phyloP scores from a whole-genome alignment of 2,113 vertebrate genomes.

The Columba janthina region DNA sequence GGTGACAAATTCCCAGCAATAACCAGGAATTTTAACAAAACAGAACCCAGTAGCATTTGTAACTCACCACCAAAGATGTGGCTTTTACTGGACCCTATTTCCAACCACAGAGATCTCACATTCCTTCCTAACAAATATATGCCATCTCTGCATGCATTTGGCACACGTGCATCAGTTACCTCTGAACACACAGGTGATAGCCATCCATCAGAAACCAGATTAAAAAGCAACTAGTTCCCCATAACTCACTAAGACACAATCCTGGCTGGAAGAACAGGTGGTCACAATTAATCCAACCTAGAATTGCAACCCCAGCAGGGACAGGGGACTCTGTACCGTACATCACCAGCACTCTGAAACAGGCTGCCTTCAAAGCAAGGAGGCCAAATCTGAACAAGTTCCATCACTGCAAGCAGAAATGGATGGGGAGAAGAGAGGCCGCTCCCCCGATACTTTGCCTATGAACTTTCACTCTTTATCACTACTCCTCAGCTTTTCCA shows the following conservation, averaged over 20 bases:
- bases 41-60: background rate
- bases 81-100: background rate
- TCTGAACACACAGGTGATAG: background rate
- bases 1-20: slow-evolving; percentile 14
- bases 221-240: slow-evolving; percentile 38
- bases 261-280: background rate
- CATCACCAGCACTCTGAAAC: background rate
- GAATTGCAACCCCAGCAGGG: background rate
- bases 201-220: slow-evolving; percentile 28
- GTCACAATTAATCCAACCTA: background rate
- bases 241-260: background rate
- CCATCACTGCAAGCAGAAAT: background rate
- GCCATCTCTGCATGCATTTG: background rate
- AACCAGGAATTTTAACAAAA: background rate
- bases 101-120: background rate
- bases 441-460: background rate
- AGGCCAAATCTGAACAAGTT: background rate
- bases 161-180: background rate
- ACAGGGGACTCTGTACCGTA: background rate
- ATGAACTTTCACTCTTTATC: background rate
- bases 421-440: background rate
- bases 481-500: background rate
- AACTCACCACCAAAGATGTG: background rate
- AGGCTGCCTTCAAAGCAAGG: background rate
- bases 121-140: background rate